Base-by-base conservation (phyloP, 2,888 invertebrate species). In the Encarsia formosa region DNA sequence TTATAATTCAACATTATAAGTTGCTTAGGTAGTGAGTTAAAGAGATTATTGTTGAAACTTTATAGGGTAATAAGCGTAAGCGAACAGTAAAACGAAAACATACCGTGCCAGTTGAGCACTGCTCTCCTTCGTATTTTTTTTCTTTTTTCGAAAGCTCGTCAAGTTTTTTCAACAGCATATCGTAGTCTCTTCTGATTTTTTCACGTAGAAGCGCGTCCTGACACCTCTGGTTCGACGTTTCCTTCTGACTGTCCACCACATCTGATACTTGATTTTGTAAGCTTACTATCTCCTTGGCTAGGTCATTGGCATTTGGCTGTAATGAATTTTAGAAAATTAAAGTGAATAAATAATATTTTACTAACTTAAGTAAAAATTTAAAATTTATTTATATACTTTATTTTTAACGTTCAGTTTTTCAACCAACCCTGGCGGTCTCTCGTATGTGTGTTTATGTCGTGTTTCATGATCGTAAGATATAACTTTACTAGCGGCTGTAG, bases 131-230 rank as follows among this genome's bases (percentile, higher is more conserved):
- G 9, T 68, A 47, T 49, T 65, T 68, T 5, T 66, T 63, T 49
- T 72, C 70, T 39, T 70, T 67, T 2, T 60, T 61, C 1, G 65
- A 50, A 18, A 67, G 59, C 24, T 65, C 61, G 41, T 70, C 63
- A 15, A 71, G 52, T 59, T 63, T 68, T 53, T 67, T 59, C 16
- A 70, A n/a, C 16, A 72, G 63, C 5, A 59, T 60, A 40, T 67
- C 59, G 54, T 71, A 71, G 62, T 74, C 70, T 2, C 65, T 64
- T 20, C 67, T 63, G 8, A 70, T 66, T 58, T 62, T 66, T 49
- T 73, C 71, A 24, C 71, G 64, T 11, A 70, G 58, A 23, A 65
- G 44, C 11, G 73, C 73, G 59, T 72, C 68, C 34, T 67, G 61
- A 3, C 68, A 66, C 5, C 70, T 63, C 49, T 64, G 63, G 45